Base-by-base conservation (phyloP, 2,797 vertebrate species). In the Xerus rutilus region DNA sequence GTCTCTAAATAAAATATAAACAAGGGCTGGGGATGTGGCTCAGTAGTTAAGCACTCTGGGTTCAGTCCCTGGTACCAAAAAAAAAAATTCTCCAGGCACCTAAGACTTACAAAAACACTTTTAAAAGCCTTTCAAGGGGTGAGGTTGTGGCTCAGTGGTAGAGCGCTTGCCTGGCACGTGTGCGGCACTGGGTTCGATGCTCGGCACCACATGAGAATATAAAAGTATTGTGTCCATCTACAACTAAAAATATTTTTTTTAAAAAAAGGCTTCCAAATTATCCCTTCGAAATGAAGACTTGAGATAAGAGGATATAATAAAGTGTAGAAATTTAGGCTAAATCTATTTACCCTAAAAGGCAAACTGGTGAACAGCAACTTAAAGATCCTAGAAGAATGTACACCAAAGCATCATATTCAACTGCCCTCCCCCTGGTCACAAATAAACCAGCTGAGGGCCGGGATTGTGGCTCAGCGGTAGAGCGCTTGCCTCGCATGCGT, bases 71-170 rank as follows among this genome's bases (percentile, higher is more conserved):
- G 13, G 49, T 52, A 52, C 49, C 2, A 52, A 52, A 52, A 52
- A 52, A 5, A 52, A 52, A 85, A 73, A 14, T 59, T 45, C 69
- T 89, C 49, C 0, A 13, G 35, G 13, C n/a, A 84, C 72, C 64
- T 70, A 74, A 93, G 32, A 21, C 43, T 95, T 69, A 87, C 45
- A 83, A 95, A 97, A 95, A 87, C 21, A 82, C 11, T 67, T 52
- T 73, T 20, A 35, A 78, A 93, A 65, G 7, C 23, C 43, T 94
- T 93, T 81, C 14, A 52, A 52, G 49, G 49, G 49, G 13, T 52
- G 4, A 14, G 49, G 49, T 4, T 52, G 14, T 17, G 49, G 49
- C 49, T 52, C 49, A 52, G 49, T 3, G 49, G 49, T 52, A 52
- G 13, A 52, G 49, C 4, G 14, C 15, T 52, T 17, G 49, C 49